Base-by-base conservation (phyloP, 1,140 invertebrate genomes). In the Paralvinella palmiformis region DNA sequence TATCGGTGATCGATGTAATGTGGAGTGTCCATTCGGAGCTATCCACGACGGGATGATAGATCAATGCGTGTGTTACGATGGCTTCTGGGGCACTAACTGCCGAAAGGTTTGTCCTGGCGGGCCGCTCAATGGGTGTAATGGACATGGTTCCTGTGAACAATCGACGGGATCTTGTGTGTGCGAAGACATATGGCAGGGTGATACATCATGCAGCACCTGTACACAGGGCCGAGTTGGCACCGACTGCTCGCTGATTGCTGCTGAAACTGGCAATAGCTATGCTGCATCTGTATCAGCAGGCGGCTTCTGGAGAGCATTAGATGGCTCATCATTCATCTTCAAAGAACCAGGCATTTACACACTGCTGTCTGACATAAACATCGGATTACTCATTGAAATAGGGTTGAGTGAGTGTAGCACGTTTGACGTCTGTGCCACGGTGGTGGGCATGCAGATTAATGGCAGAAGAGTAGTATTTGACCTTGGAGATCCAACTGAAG, bases 21-120 rank as follows among this genome's bases (percentile, higher is more conserved):
- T 17, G 2, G 31, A 63, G n/a, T 72, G 71, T 63, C 68, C 66
- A 45, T 69, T 69, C 60, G 67, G 71, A 31, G 7, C 63, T 5
- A 36, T 65, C 10, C 50, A 66, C 32, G 44, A 44, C 13, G 56
- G 59, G 45, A 41, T 56, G 20, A 17, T 32, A 7, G 55, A 31
- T 27, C 17, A 27, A 7, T 72, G 71, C 36, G 32, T 20, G 1
- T 72, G 71, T 59, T 55, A 62, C 24, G 13, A 50, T 13, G 71
- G 69, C 13, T 72, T 63, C 58, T 70, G 67, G 62, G 71, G 71
- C 24, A n/a, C 44, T 17, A 32, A 35, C 13, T 72, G 71, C 59
- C 48, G 56, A 24, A 17, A 59, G 15, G 32, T 53, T 13, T 72
- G 71, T 55, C 64, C 63, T 27, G 68, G 68, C 37, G 71, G 71